These are phyloP conservation scores for Enteromius fasciolatus DNA, from an alignment of 2,797 vertebrate genomes.

Conservation along the genomic window DNA sequence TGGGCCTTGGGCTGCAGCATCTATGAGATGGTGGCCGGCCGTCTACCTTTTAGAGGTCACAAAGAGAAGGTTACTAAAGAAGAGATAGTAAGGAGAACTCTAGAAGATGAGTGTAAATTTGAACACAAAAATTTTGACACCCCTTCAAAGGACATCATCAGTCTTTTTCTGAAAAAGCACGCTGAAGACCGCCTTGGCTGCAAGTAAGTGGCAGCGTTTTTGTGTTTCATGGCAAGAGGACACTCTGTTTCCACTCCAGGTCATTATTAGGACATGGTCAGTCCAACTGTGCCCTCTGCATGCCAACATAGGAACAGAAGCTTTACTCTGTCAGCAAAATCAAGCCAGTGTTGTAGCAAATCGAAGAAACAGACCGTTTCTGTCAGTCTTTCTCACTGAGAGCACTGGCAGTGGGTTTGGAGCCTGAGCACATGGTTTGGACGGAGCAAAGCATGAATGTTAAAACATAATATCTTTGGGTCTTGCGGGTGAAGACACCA, in stretches of 20 bases:
- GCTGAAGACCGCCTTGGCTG: slow-evolving; percentile 81
- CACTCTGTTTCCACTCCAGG: slow-evolving; percentile 37
- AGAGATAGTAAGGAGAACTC: slow-evolving; percentile 85
- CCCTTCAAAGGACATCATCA: slow-evolving; percentile 83
- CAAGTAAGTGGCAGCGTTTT: slow-evolving; percentile 73
- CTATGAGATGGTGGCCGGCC: slow-evolving; percentile 90
- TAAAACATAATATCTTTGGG: slow-evolving; percentile 15
- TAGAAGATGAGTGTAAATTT: slow-evolving; percentile 87
- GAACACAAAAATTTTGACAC: slow-evolving; percentile 80
- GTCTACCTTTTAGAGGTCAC: slow-evolving; percentile 87
- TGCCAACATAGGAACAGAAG: slow-evolving; percentile 34
- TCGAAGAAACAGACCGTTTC: slow-evolving; percentile 15
- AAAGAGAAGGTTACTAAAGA: slow-evolving; percentile 87
- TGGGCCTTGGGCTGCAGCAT: slow-evolving; percentile 91
- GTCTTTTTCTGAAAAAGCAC: slow-evolving; percentile 84
- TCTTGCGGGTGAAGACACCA: slow-evolving; percentile 31
- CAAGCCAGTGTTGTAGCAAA: neutral
- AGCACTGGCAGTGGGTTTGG: slow-evolving; percentile 27
- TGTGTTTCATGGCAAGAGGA: slow-evolving; percentile 32
- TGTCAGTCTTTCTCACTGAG: slow-evolving; percentile 17
- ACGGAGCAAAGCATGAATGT: slow-evolving; percentile 20
- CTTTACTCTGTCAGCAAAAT: slow-evolving; percentile 8
- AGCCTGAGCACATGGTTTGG: slow-evolving; percentile 31
- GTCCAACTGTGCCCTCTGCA: slow-evolving; percentile 35
- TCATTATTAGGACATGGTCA: slow-evolving; percentile 28